Base-by-base conservation (phyloP, 2,113 vertebrate genomes). In the Catharus bicknelli region DNA sequence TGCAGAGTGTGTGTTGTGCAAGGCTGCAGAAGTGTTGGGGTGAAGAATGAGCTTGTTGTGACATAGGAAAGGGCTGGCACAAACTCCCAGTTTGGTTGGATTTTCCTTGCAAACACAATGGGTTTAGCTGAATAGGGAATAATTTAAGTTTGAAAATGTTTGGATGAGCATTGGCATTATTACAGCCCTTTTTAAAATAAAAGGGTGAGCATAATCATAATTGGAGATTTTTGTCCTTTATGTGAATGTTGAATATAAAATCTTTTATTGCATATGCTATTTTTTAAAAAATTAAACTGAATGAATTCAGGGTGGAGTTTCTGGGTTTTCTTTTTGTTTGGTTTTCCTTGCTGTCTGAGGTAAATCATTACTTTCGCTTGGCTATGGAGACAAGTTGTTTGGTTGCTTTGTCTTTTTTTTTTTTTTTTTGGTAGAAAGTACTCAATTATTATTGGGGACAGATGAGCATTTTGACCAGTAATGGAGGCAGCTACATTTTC, bases 71-170 rank as follows among this genome's bases (percentile, higher is more conserved):
- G 25, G 7, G 26, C 84, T 94, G 93, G 78, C 78, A 88, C 59
- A 61, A 59, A 7, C 26, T 86, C 38, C 34, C 43, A 5, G 13
- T 88, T 87, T 47, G 30, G 43, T 34, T 83, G 72, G 48, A 47
- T 92, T 90, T 93, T 91, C 79, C 62, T 88, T 91, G 72, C 27
- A 43, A 91, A 77, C 78, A 92, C 63, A 88, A 85, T 67, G 53
- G 57, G 10, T 72, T 91, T 79, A 59, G 75, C 53, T 92, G 59
- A 85, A 85, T 51, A 43, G 55, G 62, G 55, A 88, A 70, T 34
- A 83, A 84, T 2, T 77, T 57, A 83, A 77, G 40, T 94, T 93
- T 91, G 59, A 90, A 83, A 83, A 74, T 48, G 57, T 77, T 87
- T 85, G 78, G 50, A 48, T 67, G 51, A 70, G 62, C 74, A 58